Evolutionary conservation across 1,140 invertebrate genomes (phyloP), one percentile per base, ranked within the genome.

Genomic region (Lepidurus couesii): DNA sequence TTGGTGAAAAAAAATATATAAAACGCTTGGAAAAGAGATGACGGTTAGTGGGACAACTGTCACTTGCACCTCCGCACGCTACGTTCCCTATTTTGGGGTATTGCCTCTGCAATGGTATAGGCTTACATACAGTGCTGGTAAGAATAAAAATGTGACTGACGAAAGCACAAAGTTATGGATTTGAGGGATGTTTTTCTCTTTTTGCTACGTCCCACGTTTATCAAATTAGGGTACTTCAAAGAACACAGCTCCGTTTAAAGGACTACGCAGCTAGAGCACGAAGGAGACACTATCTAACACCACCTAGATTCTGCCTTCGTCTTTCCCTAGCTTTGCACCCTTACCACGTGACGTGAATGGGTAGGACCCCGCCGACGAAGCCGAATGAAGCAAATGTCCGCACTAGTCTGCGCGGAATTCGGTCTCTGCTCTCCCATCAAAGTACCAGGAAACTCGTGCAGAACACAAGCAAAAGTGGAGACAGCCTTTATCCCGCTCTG

Each of bases 401-500:
- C 21, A 9, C 53, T 21, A 65, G 53, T 65, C 53, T 65, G 53
- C 53, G 53, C 53, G 53, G 53, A 65, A 65, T 65, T 65, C 53
- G 34, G 34, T 34, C 53, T 65, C 8, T 9, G 53, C 9, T 65
- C 16, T 11, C 45, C 10, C 45, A 8, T 47, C 53, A 7, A 65
- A 13, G 53, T 65, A 21, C 21, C 7, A 21, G 16, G 53, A 65
- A n/a, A 65, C 21, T 11, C 16, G 53, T 65, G 21, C 13, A 65
- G 13, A 65, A 65, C 13, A 9, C 7, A 65, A 65, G 53, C 34
- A 34, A 34, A 34, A 34, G 34, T 34, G 34, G 34, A 34, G 34
- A 34, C 34, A 34, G 34, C 34, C 34, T 34, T 34, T 34, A 34
- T 34, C 34, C 34, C 34, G 34, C 34, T 34, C 34, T 34, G 34